Conservation (phyloP, 2,888 invertebrate species). For the Dendrolimus pini region DNA sequence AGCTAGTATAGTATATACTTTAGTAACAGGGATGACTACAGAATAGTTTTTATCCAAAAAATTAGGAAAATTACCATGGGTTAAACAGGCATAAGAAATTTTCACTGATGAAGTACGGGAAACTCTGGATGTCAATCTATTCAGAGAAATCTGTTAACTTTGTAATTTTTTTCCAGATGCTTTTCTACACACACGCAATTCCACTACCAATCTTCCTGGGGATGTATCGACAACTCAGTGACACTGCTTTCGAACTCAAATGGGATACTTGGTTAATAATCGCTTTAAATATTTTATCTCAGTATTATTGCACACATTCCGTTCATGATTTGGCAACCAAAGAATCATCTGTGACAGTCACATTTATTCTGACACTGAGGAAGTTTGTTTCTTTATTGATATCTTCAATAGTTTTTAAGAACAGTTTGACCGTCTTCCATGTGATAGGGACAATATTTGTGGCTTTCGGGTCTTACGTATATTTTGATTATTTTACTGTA, state of each 20-base stretch:
- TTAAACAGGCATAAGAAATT: no score
- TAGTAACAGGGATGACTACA: no score
- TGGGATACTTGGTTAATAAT: conserved; percentile 44
- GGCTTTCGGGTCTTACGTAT: conserved; percentile 53
- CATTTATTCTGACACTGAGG: conserved; percentile 59
- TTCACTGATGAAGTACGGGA: no score
- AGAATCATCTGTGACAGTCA: conserved; percentile 58
- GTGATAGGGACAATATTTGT: conserved; percentile 51
- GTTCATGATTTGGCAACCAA: conserved; percentile 58
- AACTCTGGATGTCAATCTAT: no score
- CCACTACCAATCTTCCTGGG: conserved; percentile 54
- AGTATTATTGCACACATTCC: conserved; percentile 56
- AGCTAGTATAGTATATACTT: no score
- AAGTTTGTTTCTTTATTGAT: conserved; percentile 58
- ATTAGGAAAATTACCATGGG: no score
- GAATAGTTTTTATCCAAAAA: no score
- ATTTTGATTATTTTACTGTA: conserved; percentile 53
- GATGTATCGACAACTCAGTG: conserved; percentile 41
- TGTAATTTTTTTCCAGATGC: conserved; percentile 46
- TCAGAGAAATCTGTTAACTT: no score
- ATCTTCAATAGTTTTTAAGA: conserved; percentile 62
- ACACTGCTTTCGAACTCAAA: conserved; percentile 27
- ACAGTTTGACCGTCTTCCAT: conserved; percentile 53
- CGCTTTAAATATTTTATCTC: conserved; percentile 43
- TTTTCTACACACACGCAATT: conserved; percentile 58